Evolutionary conservation across 2,797 vertebrate genomes (phyloP), one percentile per base, ranked within the genome.

Genomic region (Enteromius viviparus): DNA sequence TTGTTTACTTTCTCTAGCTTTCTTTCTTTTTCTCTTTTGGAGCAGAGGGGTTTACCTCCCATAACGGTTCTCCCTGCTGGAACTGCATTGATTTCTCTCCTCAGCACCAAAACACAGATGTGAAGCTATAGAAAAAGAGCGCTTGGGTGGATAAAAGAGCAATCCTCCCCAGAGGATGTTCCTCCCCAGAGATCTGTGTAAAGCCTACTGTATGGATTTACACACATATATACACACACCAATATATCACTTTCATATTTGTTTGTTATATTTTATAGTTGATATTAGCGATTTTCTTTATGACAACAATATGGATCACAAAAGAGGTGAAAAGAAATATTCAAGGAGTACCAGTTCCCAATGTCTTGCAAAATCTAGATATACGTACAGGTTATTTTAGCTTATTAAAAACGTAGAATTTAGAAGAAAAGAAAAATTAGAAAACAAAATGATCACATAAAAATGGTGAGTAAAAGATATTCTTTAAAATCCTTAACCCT

Each of bases 51-150:
- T 71, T 83, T 70, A 40, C 29, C 15, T 49, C 65, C 47, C 37
- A 71, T 42, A 62, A 60, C 53, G 6, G 17, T 55, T 19, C 65
- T 77, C 74, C n/a, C 79, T 80, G 51, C 64, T 58, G 47, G 64
- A 84, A 64, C n/a, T 6, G 66, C 62, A 76, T 70, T 37, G 64
- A 81, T 81, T 81, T 64, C 64, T 78, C n/a, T 65, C 78, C 58
- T 70, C 74, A 77, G 74, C 26, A 51, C 51, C 82, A 64, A 78
- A 83, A 78, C 82, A 78, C 64, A 83, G 66, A 78, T 70, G 82
- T 78, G 82, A 78, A 83, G 26, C 34, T 55, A 78, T 14, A 32
- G 40, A 71, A 77, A 81, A 49, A 49, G 23, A 66, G n/a, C 0
- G 37, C 37, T 64, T 53, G 72, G 64, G 79, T 55, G 80, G 32